phyloP scores from a whole-genome alignment of 2,113 vertebrate species.

The Nycticebus coucang region DNA sequence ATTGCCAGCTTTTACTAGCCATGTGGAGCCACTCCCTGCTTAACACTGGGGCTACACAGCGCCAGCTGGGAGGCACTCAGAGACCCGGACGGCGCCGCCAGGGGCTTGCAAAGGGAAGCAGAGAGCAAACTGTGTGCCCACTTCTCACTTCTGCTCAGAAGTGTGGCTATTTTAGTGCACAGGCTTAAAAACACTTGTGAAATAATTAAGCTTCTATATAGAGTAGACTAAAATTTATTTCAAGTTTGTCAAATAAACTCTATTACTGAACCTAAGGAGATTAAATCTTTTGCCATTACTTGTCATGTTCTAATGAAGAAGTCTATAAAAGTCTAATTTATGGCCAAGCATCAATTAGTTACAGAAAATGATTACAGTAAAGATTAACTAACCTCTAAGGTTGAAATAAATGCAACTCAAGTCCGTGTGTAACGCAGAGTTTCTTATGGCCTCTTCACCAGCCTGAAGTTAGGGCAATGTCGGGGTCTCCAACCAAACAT shows the following conservation, averaged over 20 bases:
- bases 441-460: fast-evolving
- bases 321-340: background rate
- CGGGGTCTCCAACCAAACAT: fast-evolving
- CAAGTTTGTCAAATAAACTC: background rate
- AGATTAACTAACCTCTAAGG: fast-evolving
- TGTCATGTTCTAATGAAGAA: background rate
- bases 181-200: background rate
- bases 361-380: background rate
- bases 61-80: constrained; percentile 65
- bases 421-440: background rate
- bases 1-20: background rate
- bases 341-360: background rate
- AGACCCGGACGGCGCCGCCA: background rate
- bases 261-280: background rate
- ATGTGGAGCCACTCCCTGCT: background rate
- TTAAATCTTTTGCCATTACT: background rate
- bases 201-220: background rate
- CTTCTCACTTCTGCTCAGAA: background rate
- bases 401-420: fast-evolving
- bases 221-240: background rate
- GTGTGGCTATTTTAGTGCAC: background rate
- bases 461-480: fast-evolving
- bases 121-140: fast-evolving
- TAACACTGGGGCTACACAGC: constrained; percentile 46
- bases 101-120: background rate